Conservation (phyloP, 2,113 vertebrate genomes). For the Cranoglanis bouderius region DNA sequence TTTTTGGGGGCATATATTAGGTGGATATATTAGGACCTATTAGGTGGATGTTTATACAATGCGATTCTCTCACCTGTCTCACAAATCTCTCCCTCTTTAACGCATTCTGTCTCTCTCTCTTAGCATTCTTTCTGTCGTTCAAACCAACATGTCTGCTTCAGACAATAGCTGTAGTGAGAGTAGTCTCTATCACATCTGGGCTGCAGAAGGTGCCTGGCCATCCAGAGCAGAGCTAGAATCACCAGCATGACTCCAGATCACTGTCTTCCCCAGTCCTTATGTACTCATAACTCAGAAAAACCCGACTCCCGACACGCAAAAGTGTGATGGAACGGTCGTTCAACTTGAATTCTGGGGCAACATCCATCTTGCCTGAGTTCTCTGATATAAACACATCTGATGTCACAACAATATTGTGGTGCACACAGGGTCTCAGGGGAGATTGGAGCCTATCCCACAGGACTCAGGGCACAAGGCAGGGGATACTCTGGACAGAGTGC, state of each 20-base stretch:
- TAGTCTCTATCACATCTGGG: slow-evolving; percentile 24
- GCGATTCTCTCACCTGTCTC: neutral
- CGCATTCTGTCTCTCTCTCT: neutral
- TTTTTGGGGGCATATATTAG: too few species aligned
- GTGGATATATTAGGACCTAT: neutral
- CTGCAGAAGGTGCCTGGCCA: slow-evolving; percentile 16
- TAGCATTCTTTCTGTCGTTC: neutral
- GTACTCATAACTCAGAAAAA: neutral
- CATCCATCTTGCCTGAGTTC: neutral
- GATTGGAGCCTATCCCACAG: too few species aligned
- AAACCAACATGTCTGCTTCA: neutral
- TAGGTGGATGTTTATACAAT: neutral
- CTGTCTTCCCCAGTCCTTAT: slow-evolving; percentile 2
- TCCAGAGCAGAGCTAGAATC: neutral
- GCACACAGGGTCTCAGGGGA: too few species aligned
- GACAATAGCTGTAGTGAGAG: neutral
- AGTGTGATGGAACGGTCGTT: neutral
- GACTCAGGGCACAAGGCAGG: too few species aligned
- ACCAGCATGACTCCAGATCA: slow-evolving; percentile 19
- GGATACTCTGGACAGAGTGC: too few species aligned
- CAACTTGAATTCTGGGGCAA: neutral
- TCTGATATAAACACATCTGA: neutral
- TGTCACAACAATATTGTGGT: neutral
- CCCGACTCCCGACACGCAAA: neutral
- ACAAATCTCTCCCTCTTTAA: neutral